Percentiles rank a stretch among this genome's conserved stretches.
phyloP scores from a whole-genome alignment of 2,113 vertebrate species.

The Ammospiza caudacuta region DNA sequence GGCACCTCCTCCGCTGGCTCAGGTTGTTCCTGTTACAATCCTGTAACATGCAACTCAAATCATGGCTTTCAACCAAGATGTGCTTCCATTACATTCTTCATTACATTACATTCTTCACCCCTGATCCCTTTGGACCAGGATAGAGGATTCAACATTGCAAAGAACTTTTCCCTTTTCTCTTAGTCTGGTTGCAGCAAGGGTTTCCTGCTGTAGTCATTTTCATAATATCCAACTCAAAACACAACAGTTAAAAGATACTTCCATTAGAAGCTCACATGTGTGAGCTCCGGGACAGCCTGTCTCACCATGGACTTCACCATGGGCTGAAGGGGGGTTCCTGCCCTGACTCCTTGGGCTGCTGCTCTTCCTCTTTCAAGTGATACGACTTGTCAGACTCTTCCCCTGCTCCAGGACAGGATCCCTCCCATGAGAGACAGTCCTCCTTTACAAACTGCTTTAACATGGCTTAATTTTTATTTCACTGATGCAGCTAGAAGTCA shows the following conservation, averaged over 20 bases:
- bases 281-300: background rate
- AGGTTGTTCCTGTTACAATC: background rate
- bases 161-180: background rate
- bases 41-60: background rate
- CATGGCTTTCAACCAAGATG: background rate
- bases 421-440: background rate
- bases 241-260: background rate
- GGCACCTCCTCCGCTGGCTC: background rate
- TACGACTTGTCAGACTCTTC: background rate
- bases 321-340: background rate
- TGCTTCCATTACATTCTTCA: background rate
- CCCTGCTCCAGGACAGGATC: background rate
- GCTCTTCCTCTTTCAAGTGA: background rate
- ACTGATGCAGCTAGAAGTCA: background rate
- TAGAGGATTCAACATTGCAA: background rate
- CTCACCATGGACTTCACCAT: background rate
- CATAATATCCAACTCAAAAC: background rate
- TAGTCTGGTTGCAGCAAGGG: background rate
- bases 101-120: background rate
- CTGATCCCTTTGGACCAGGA: background rate
- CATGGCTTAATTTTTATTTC: background rate
- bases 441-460: background rate
- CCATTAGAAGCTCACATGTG: too few relatives aligned
- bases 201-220: background rate
- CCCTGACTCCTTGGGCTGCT: background rate